Percentiles rank a stretch among this genome's conserved stretches.
Conservation (phyloP, 2,888 invertebrate genomes). For the Tetanocera ferruginea region DNA sequence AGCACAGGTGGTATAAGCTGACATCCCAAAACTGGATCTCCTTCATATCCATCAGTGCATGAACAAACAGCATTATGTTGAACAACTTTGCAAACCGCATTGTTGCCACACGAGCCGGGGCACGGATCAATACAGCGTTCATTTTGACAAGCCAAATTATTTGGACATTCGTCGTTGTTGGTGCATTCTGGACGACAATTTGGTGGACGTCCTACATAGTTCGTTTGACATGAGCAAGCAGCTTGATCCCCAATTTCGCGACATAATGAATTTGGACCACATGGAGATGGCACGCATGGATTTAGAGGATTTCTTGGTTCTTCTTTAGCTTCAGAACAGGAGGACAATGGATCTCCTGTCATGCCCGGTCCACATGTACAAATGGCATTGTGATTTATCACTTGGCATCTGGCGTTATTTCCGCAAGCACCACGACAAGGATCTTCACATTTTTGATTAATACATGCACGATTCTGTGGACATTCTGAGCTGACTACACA, state of each 20-base stretch:
- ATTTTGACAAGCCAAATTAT: slow-evolving; percentile 84
- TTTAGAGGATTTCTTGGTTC: slow-evolving; percentile 71
- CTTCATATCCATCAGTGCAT: slow-evolving; percentile 86
- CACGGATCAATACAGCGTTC: slow-evolving; percentile 89
- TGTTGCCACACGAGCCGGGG: slow-evolving; percentile 81
- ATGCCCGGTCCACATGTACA: slow-evolving; percentile 76
- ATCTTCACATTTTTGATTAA: slow-evolving; percentile 76
- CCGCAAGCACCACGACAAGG: slow-evolving; percentile 79
- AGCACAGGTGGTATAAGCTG: slow-evolving; percentile 71
- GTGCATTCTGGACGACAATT: slow-evolving; percentile 89
- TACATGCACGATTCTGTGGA: slow-evolving; percentile 75
- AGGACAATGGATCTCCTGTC: slow-evolving; percentile 77
- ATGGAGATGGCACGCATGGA: slow-evolving; percentile 85
- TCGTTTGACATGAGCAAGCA: slow-evolving; percentile 86
- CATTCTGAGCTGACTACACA: slow-evolving; percentile 79
- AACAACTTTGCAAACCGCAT: slow-evolving; percentile 86
- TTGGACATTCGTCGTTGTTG: slow-evolving; percentile 84
- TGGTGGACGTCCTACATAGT: slow-evolving; percentile 87
- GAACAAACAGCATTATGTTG: slow-evolving; percentile 86
- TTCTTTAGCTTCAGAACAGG: slow-evolving; percentile 71
- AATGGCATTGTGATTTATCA: slow-evolving; percentile 78
- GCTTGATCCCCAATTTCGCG: slow-evolving; percentile 84
- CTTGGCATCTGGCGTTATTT: slow-evolving; percentile 76
- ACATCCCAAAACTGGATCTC: slow-evolving; percentile 79
- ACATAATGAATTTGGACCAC: slow-evolving; percentile 87